Conservation (phyloP, 1,140 invertebrate species). For the Drosophila ambigua region DNA sequence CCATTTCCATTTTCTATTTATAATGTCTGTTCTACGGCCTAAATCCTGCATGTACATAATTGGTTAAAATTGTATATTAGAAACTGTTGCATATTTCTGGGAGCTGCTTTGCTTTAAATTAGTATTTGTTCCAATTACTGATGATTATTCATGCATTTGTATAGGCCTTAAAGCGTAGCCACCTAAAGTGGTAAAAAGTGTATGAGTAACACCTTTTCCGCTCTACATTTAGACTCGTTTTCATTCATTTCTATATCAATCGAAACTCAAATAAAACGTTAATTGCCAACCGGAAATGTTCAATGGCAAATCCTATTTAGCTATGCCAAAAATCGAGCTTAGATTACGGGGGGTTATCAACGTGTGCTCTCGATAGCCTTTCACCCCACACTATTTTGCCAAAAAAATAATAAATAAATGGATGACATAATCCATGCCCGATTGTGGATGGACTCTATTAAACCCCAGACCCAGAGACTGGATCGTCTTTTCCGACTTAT, state of each 20-base stretch:
- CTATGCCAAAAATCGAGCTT: conserved; percentile 12
- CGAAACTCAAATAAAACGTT: not conserved
- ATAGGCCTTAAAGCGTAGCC: not conserved
- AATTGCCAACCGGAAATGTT: conserved; percentile 69
- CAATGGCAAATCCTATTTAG: conserved; percentile 41
- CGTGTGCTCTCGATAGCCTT: conserved; percentile 44
- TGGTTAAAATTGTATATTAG: not conserved
- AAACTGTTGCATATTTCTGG: conserved; percentile 45
- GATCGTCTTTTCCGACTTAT: conserved; percentile 35
- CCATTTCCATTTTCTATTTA: too few species aligned
- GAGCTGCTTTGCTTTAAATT: conserved; percentile 13
- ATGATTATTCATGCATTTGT: not conserved
- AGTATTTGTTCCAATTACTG: not conserved
- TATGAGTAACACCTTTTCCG: too few species aligned
- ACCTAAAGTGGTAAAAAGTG: not conserved
- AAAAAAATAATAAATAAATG: conserved; percentile 27
- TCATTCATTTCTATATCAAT: not conserved
- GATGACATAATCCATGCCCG: conserved; percentile 34
- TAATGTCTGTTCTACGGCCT: too few species aligned
- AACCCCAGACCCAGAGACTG: conserved; percentile 27
- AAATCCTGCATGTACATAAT: too few species aligned
- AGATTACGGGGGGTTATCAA: conserved; percentile 56
- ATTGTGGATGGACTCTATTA: conserved; percentile 10
- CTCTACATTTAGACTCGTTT: not conserved
- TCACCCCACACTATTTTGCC: conserved; percentile 36